Base-by-base conservation (phyloP, 2,888 invertebrate species). In the Linyphia triangularis region DNA sequence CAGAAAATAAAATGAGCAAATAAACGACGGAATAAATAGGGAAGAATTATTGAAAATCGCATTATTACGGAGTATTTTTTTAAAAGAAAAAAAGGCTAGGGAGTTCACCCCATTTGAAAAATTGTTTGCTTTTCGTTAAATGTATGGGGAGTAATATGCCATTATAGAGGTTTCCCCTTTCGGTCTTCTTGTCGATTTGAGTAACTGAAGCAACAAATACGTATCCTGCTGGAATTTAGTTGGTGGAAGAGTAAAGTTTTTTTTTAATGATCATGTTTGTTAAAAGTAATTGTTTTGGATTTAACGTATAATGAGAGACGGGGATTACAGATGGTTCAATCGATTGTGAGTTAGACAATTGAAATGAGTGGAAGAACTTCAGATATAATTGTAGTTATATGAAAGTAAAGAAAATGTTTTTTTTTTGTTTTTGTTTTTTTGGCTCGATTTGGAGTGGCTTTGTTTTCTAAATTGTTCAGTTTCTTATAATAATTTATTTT, bases 41-140 rank as follows among this genome's bases (percentile, higher is more conserved):
- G 22, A 57, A 33, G 69, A 61, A 82, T 82, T 82, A 82, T 61
- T 82, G 82, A 82, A 82, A 82, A 82, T 82, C 82, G 72, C 72
- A 82, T 82, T 82, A 82, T 82, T 82, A 82, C 63, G 13, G 63
- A n/a, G 43, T 61, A 5, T 26, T 28, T 26, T 28, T 82, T 51
- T 59, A 70, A 43, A 82, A 69, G 70, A 70, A 43, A 82, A 69
- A 81, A 82, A 82, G 16, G 19, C 72, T 28, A 16, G 9, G 61
- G 61, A 28, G 13, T 24, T 51, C 28, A 59, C 37, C 59, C 22
- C 26, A 59, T 33, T 72, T 57, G 63, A 72, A 61, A 72, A 72
- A 82, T 82, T 82, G 72, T 72, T 82, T 72, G 72, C 82, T 61
- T 82, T 72, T 43, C 82, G 70, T 72, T 82, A 70, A 72, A 72